A percentile compares a stretch with the other conserved stretches of the same genome.
phyloP scores from a whole-genome alignment of 2,888 invertebrate species.

The Malthinus flaveolus region DNA sequence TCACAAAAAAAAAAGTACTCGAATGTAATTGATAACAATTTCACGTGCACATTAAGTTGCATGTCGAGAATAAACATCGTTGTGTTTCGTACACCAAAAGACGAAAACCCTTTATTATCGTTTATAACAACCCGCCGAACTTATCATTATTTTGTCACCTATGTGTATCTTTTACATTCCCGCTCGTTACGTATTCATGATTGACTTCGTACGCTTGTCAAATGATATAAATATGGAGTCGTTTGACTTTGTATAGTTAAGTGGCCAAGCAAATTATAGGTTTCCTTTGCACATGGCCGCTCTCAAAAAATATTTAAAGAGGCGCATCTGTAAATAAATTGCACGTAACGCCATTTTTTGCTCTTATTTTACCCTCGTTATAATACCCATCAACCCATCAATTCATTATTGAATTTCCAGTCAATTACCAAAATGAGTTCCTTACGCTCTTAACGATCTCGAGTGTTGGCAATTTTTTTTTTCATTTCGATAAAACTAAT shows the following conservation, averaged over 20 bases:
- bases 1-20: not conserved
- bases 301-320: slow-evolving; percentile 26
- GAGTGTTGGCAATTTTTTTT: no score
- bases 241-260: slow-evolving; percentile 29
- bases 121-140: slow-evolving; percentile 25
- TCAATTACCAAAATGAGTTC: no score
- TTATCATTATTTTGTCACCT: slow-evolving; percentile 44
- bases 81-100: slow-evolving; percentile 33
- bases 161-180: slow-evolving; percentile 29
- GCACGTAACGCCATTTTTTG: slow-evolving; percentile 15
- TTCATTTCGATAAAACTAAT: no score
- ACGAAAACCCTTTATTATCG: slow-evolving; percentile 28
- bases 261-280: slow-evolving; percentile 31
- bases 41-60: slow-evolving; percentile 12
- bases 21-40: slow-evolving; percentile 24
- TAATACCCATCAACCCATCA: no score
- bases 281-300: slow-evolving; percentile 32
- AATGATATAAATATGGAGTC: slow-evolving; percentile 32
- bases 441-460: no score
- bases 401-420: no score
- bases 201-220: slow-evolving; percentile 34
- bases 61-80: slow-evolving; percentile 23
- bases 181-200: slow-evolving; percentile 31
- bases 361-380: not conserved
- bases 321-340: slow-evolving; percentile 10